A percentile compares a stretch with the other conserved stretches of the same genome.
These are phyloP conservation scores for Pachymerium ferrugineum DNA, from an alignment of 2,888 invertebrate genomes.

Conservation along the genomic window DNA sequence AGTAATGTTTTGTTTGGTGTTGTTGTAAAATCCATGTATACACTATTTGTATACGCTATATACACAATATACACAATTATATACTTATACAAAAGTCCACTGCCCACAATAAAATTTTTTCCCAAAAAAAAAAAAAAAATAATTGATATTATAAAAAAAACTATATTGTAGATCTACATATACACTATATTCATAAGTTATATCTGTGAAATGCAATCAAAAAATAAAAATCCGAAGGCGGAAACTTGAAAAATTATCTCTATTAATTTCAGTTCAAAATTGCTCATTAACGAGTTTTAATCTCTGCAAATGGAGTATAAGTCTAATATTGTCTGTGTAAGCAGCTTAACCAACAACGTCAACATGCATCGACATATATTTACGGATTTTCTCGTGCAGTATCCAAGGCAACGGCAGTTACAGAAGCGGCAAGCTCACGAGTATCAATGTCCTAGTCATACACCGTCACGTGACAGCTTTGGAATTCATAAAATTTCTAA, in stretches of 20 bases:
- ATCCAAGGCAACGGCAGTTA: background rate
- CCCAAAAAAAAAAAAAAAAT: background rate
- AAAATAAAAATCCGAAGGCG: background rate
- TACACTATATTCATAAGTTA: background rate
- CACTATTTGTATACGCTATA: background rate
- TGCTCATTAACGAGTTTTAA: background rate
- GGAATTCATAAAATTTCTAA: background rate
- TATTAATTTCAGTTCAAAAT: background rate
- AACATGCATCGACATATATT: background rate
- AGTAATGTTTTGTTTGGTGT: background rate
- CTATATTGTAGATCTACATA: background rate
- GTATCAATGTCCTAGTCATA: background rate
- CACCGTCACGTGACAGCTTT: background rate
- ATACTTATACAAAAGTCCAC: constrained; percentile 8
- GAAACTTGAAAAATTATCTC: background rate
- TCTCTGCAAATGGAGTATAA: background rate
- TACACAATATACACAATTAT: background rate
- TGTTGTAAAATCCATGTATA: background rate
- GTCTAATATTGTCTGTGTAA: background rate
- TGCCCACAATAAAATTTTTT: background rate
- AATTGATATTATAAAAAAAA: background rate
- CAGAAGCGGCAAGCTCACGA: background rate
- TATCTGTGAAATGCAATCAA: background rate
- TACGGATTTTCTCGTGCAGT: background rate
- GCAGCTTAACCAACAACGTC: background rate